Evolutionary conservation across 2,113 vertebrate genomes (phyloP).

Genomic region (Bagarius yarrelli): DNA sequence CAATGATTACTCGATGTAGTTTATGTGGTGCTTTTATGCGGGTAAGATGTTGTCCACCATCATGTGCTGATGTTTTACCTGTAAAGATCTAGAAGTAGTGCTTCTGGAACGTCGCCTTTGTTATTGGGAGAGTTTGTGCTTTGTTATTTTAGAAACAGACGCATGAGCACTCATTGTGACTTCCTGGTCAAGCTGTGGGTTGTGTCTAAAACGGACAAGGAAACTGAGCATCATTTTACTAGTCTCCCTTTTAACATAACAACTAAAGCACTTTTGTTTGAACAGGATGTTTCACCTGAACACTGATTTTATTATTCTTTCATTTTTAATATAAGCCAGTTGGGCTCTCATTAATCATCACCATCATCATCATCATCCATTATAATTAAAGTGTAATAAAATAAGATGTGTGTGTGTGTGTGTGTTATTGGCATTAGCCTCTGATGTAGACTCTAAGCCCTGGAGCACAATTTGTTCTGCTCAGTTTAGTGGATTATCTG

Average conservation of each 20-base stretch:
- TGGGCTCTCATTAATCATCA: not conserved
- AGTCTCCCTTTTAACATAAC: not conserved
- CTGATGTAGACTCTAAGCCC: slow-evolving; percentile 17
- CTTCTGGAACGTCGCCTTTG: not conserved
- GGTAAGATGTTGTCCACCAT: not conserved
- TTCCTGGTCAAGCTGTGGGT: not conserved
- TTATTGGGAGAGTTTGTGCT: not conserved
- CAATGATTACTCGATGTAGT: not conserved
- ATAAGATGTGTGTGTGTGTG: not conserved
- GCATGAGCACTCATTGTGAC: not conserved
- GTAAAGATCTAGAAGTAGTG: too few species aligned
- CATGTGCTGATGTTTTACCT: not conserved
- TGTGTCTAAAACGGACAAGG: not conserved
- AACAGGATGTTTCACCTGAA: not conserved
- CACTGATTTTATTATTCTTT: not conserved
- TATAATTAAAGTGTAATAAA: too few species aligned
- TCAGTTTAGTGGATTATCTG: slow-evolving; percentile 43
- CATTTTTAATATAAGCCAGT: not conserved
- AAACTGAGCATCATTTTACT: not conserved
- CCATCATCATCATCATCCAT: not conserved
- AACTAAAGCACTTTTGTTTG: not conserved
- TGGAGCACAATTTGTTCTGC: slow-evolving; percentile 21
- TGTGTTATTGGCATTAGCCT: slow-evolving; percentile 6
- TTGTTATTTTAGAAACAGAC: not conserved
- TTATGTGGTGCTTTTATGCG: not conserved